Conservation (phyloP, 2,888 invertebrate genomes). For the Caenorhabditis plicata region DNA sequence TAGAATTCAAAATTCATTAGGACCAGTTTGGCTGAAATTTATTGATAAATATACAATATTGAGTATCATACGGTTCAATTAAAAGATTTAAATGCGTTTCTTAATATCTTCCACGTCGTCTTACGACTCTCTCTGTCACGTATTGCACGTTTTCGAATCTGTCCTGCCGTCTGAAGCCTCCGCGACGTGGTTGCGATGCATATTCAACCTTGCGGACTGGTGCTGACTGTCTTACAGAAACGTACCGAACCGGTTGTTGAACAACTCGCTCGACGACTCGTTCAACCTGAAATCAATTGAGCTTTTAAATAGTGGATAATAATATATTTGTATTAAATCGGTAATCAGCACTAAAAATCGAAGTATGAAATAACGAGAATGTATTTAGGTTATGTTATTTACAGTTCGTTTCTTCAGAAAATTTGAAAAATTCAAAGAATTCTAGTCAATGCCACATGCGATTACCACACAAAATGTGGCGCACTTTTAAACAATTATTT, state of each 20-base stretch:
- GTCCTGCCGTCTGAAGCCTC: constrained; percentile 4
- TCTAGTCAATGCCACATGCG: no score
- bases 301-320: neutral
- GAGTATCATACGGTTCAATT: neutral
- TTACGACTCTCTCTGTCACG: constrained; percentile 20
- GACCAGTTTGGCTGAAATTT: neutral
- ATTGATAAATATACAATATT: no score
- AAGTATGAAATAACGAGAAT: neutral
- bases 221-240: no score
- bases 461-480: no score
- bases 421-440: no score
- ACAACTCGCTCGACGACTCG: constrained; percentile 20
- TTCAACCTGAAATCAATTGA: constrained; percentile 13
- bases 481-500: no score
- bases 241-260: constrained; percentile 3
- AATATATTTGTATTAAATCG: neutral
- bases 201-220: no score
- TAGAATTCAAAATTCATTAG: no score
- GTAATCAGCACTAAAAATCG: neutral
- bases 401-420: no score
- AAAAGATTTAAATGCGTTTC: neutral
- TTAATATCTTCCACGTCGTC: constrained; percentile 12
- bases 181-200: constrained; percentile 7
- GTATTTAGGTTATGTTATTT: no score
- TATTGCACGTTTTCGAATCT: constrained; percentile 22